A percentile compares a stretch with the other conserved stretches of the same genome.
Conservation (phyloP, 2,113 vertebrate species). For the Upupa epops region DNA sequence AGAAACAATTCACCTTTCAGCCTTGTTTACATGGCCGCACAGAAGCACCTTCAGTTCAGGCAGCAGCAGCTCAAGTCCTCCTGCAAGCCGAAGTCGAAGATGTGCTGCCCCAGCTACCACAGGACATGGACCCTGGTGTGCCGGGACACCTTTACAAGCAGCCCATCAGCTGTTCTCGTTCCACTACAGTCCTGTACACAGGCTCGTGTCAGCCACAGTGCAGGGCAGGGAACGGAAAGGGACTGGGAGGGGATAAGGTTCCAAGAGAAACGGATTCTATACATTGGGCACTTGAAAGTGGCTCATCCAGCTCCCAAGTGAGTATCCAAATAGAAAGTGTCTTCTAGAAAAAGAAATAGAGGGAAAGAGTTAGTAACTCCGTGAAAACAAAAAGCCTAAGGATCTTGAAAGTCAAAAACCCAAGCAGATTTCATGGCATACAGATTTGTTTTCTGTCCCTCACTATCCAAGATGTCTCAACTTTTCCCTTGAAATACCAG, state of each 20-base stretch:
- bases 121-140: neutral
- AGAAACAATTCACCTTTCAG: slow-evolving; percentile 19
- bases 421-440: neutral
- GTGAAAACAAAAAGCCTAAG: neutral
- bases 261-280: neutral
- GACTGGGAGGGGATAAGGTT: too few relatives aligned
- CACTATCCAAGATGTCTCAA: neutral
- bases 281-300: neutral
- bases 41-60: neutral
- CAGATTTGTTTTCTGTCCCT: neutral
- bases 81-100: neutral
- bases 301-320: neutral
- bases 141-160: neutral
- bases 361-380: neutral
- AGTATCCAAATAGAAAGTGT: neutral
- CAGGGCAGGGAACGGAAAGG: too few relatives aligned
- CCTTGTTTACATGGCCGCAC: neutral
- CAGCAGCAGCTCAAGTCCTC: neutral
- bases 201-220: neutral
- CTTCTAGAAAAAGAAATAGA: neutral
- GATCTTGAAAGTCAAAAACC: neutral
- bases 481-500: neutral
- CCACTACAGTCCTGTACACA: accelerated
- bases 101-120: neutral
- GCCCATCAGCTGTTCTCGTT: neutral